Percentiles rank a stretch among this genome's conserved stretches.
Conservation (phyloP, 2,113 vertebrate species). For the Ciconia maguari region DNA sequence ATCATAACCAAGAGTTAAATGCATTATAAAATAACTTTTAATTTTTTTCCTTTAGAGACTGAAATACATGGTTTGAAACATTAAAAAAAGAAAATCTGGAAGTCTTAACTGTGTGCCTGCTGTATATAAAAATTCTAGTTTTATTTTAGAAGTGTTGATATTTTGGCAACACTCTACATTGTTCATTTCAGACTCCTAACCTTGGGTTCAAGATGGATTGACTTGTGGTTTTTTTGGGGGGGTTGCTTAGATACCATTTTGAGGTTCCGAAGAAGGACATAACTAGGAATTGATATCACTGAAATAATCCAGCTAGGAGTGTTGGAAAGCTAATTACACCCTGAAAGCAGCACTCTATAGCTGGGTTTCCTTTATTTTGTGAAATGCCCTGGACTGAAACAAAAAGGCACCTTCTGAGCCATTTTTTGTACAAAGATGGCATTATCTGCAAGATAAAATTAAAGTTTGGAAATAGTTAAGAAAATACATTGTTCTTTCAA, state of each 20-base stretch:
- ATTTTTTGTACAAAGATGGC: conserved; percentile 41
- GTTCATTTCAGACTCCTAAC: not conserved
- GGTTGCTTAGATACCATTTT: not conserved
- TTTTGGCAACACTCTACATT: not conserved
- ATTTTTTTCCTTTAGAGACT: not conserved
- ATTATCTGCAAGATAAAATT: conserved; percentile 54
- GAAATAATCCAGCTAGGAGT: not conserved
- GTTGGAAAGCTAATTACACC: not conserved
- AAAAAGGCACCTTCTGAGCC: not conserved
- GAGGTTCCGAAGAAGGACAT: not conserved
- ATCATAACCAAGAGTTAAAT: not conserved
- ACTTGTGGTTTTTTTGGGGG: not conserved
- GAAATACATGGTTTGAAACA: not conserved
- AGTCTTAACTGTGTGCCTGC: not conserved
- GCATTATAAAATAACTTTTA: not conserved
- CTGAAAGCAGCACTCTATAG: not conserved
- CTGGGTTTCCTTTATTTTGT: not conserved
- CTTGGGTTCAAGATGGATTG: not conserved
- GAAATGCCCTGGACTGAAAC: not conserved
- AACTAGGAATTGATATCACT: not conserved
- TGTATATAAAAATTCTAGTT: not conserved
- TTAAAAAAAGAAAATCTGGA: not conserved
- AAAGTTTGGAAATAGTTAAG: not conserved
- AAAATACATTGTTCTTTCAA: not conserved
- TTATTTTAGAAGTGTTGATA: not conserved